These are phyloP conservation scores for Gallinago stenura DNA, from an alignment of 2,797 vertebrate genomes.

Conservation along the genomic window DNA sequence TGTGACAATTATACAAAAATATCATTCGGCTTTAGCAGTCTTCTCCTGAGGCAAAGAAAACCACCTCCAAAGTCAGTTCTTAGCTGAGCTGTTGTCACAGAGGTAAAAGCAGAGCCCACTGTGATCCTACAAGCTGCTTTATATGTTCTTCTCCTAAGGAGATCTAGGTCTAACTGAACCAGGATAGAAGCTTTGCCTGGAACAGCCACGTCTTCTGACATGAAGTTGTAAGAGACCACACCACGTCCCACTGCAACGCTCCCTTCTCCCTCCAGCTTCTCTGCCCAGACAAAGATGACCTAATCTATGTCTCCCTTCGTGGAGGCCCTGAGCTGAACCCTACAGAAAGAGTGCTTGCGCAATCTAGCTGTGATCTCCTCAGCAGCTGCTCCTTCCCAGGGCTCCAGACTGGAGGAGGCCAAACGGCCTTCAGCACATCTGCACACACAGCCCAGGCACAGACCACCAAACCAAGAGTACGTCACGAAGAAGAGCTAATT, in stretches of 20 bases:
- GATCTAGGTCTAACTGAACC: not conserved
- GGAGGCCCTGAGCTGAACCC: constrained; percentile 49
- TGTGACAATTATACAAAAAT: not conserved
- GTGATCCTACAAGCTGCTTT: not conserved
- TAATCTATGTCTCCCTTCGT: not conserved
- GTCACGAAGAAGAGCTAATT: not conserved
- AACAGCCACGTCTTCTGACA: not conserved
- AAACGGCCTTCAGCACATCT: not conserved
- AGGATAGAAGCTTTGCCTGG: not conserved
- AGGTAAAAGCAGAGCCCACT: not conserved
- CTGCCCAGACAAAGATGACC: not conserved
- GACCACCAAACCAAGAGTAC: not conserved
- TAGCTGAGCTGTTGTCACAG: not conserved
- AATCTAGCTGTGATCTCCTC: not conserved
- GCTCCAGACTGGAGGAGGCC: constrained; percentile 1
- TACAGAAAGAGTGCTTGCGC: not conserved
- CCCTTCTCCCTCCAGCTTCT: not conserved
- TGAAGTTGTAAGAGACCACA: not conserved
- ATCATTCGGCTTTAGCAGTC: not conserved
- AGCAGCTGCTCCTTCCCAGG: constrained; percentile 52
- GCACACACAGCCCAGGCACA: not conserved
- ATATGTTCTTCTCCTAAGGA: not conserved
- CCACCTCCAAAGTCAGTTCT: not conserved
- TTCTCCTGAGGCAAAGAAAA: not conserved
- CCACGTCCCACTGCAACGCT: not conserved